These are phyloP conservation scores for Drosophila repletoides DNA, from an alignment of 1,140 invertebrate genomes.

Conservation along the genomic window DNA sequence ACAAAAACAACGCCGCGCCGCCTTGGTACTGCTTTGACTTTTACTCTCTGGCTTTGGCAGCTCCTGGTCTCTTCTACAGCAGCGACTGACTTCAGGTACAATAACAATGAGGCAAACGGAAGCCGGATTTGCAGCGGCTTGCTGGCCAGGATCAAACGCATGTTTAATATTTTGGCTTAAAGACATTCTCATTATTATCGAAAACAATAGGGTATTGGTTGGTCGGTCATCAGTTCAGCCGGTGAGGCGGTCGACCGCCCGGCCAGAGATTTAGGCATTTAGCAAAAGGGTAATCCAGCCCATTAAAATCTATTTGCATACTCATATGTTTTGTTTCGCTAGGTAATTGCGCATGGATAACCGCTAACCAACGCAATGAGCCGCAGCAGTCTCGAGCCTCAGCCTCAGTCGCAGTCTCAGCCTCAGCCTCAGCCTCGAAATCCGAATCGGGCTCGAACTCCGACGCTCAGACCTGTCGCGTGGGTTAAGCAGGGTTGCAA, in stretches of 20 bases:
- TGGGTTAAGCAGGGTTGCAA: constrained; percentile 49
- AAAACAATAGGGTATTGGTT: constrained; percentile 59
- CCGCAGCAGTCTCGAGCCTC: constrained; percentile 7
- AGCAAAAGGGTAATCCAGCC: constrained; percentile 79
- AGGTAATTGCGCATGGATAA: constrained; percentile 77
- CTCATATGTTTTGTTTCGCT: constrained; percentile 75
- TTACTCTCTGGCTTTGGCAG: constrained; percentile 27
- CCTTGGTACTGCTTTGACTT: constrained; percentile 60
- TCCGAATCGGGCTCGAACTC: background rate
- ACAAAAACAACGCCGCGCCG: constrained; percentile 72
- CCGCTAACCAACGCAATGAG: constrained; percentile 50
- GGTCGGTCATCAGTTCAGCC: background rate
- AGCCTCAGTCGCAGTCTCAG: background rate
- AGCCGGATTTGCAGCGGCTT: constrained; percentile 65
- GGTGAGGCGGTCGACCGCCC: constrained; percentile 32
- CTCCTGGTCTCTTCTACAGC: constrained; percentile 15
- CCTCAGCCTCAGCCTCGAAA: background rate
- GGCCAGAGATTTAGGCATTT: constrained; percentile 70
- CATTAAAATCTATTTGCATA: constrained; percentile 81
- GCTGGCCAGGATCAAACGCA: constrained; percentile 61
- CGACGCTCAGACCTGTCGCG: constrained; percentile 14
- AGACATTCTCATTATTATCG: constrained; percentile 80
- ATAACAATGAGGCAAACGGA: constrained; percentile 64
- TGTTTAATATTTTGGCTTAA: constrained; percentile 80
- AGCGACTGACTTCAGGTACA: constrained; percentile 68